These are phyloP conservation scores for Apodemia zela DNA, from an alignment of 2,888 invertebrate genomes.

Conservation along the genomic window DNA sequence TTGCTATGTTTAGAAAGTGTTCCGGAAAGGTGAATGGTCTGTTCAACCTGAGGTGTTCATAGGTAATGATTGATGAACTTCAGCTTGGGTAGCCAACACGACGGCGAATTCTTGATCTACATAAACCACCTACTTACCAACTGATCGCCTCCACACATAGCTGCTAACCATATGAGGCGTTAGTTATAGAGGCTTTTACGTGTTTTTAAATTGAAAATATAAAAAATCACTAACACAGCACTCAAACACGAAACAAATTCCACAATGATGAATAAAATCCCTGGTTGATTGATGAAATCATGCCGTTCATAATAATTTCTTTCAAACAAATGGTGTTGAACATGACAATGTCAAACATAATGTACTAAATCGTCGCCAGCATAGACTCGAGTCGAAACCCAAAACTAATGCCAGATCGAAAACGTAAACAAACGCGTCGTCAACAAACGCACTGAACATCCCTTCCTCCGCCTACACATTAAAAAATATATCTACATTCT, in stretches of 20 bases:
- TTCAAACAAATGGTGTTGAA: slow-evolving; percentile 37
- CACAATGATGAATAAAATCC: slow-evolving; percentile 17
- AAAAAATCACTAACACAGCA: slow-evolving; percentile 23
- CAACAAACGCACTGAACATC: slow-evolving; percentile 57
- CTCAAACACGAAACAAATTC: slow-evolving; percentile 20
- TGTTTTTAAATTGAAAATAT: slow-evolving; percentile 17
- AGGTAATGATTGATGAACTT: slow-evolving; percentile 62
- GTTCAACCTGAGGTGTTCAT: slow-evolving; percentile 51
- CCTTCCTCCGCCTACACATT: slow-evolving; percentile 38
- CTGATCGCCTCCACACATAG: slow-evolving; percentile 50
- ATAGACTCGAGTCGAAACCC: slow-evolving; percentile 62
- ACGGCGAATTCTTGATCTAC: slow-evolving; percentile 53
- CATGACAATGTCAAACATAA: slow-evolving; percentile 16
- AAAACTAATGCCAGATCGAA: slow-evolving; percentile 66
- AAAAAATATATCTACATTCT: slow-evolving; percentile 25
- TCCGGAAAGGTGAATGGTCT: slow-evolving; percentile 45
- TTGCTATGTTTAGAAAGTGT: slow-evolving; percentile 54
- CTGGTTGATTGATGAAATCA: slow-evolving; percentile 14
- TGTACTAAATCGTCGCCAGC: slow-evolving; percentile 19
- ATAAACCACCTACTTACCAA: slow-evolving; percentile 52
- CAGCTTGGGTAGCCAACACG: slow-evolving; percentile 58
- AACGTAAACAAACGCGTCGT: slow-evolving; percentile 69
- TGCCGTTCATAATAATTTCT: slow-evolving; percentile 16
- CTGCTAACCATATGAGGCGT: slow-evolving; percentile 28
- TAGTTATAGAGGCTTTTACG: slow-evolving; percentile 19